Evolutionary conservation across 2,797 vertebrate genomes (phyloP), one percentile per base, ranked within the genome.

Genomic region (Staurois parvus): DNA sequence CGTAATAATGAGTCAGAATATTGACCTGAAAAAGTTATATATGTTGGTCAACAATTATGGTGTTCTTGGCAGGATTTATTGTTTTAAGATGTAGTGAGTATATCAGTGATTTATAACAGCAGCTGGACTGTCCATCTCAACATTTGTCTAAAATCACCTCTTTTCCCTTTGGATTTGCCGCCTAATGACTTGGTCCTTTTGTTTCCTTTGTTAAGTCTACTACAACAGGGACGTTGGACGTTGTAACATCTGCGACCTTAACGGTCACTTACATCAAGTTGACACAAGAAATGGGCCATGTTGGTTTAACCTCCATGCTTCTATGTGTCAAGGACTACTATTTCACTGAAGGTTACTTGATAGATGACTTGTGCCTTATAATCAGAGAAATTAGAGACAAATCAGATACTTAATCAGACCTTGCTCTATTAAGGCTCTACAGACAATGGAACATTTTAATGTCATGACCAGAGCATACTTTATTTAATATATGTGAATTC

Each of bases 241-340:
- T 81, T 76, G 42, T 81, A 72, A 82, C 85, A 82, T 86, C 79
- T 86, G 85, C 72, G 79, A 86, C 79, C 73, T 62, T 72, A 85
- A 75, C 30, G 40, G 73, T 77, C 72, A 77, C 67, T 78, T 83
- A n/a, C 66, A 62, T 83, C 80, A n/a, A n/a, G 9, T 28, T 62
- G 66, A 69, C 40, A 86, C 11, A 70, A 17, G 67, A 12, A 15
- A 24, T 73, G 34, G 56, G n/a, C 66, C 29, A 29, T 78, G 66
- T 64, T 82, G 74, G n/a, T 56, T 72, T 86, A 78, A 77, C 73
- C 66, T 3, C 29, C 4, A 64, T 70, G 15, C 74, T 37, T 76
- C 72, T 59, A 70, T 69, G 24, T 70, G 29, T 83, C 72, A 83
- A 32, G 59, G 17, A 9, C 21, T 68, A 2, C 9, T 68, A 28